phyloP scores from a whole-genome alignment of 2,113 vertebrate genomes.

The Campylorhamphus procurvoides region DNA sequence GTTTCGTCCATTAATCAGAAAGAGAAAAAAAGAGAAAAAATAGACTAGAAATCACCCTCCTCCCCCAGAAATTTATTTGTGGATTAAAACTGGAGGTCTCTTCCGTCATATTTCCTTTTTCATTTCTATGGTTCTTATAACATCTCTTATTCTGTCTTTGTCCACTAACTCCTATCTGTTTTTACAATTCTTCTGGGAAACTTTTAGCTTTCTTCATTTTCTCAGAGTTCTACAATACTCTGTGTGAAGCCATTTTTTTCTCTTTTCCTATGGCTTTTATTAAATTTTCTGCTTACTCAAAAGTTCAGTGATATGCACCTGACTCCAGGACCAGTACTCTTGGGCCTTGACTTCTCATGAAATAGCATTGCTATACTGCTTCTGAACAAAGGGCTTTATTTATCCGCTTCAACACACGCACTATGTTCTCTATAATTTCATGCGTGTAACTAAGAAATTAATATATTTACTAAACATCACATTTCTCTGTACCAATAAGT shows the following conservation, averaged over 20 bases:
- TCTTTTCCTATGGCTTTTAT: neutral
- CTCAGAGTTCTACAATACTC: neutral
- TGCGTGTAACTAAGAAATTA: neutral
- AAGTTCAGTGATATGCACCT: neutral
- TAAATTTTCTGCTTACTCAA: neutral
- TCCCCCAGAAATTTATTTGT: neutral
- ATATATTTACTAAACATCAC: neutral
- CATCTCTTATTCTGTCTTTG: neutral
- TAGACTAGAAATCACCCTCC: neutral
- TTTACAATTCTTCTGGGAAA: neutral
- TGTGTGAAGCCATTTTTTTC: neutral
- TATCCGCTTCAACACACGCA: neutral
- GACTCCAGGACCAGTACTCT: neutral
- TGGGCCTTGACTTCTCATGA: neutral
- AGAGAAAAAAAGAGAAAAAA: neutral
- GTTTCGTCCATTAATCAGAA: neutral
- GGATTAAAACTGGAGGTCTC: neutral
- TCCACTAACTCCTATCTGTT: neutral
- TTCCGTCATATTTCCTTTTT: neutral
- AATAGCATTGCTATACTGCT: accelerated
- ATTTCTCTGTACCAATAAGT: neutral
- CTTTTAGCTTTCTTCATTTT: neutral
- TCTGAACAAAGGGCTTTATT: neutral
- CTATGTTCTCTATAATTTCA: neutral
- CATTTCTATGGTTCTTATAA: neutral